Conservation (phyloP, 2,113 vertebrate genomes). For the Sarotherodon lohbergeri region DNA sequence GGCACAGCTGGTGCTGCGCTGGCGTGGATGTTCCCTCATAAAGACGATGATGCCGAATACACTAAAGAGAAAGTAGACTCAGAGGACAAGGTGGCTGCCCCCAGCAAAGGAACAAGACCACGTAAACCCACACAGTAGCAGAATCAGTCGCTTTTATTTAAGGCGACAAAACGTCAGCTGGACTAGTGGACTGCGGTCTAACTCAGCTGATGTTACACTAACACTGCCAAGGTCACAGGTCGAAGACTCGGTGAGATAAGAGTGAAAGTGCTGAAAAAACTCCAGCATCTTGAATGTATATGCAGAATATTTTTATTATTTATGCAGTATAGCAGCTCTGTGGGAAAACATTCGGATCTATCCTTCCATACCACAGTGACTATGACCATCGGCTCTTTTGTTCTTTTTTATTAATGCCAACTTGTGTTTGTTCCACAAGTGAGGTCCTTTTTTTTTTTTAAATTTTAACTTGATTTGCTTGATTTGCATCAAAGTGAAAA, state of each 20-base stretch:
- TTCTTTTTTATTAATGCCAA: not conserved
- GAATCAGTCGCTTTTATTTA: not conserved
- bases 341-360: not conserved
- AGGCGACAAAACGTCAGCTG: not conserved
- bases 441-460: accelerated
- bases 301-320: not conserved
- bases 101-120: not conserved
- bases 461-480: not conserved
- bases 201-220: not conserved
- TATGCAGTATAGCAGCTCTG: not conserved
- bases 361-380: not conserved
- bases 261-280: not conserved
- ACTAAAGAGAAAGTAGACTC: not conserved
- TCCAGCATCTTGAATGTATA: not conserved
- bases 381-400: not conserved
- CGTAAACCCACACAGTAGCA: not conserved
- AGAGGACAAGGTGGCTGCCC: not conserved
- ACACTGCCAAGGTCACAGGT: not conserved
- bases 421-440: not conserved
- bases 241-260: not conserved
- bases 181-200: not conserved
- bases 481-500: not conserved
- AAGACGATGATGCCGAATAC: not conserved
- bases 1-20: conserved; percentile 76
- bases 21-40: conserved; percentile 49